These are phyloP conservation scores for Paratrypauchen microcephalus DNA, from an alignment of 2,797 vertebrate species.

Conservation along the genomic window DNA sequence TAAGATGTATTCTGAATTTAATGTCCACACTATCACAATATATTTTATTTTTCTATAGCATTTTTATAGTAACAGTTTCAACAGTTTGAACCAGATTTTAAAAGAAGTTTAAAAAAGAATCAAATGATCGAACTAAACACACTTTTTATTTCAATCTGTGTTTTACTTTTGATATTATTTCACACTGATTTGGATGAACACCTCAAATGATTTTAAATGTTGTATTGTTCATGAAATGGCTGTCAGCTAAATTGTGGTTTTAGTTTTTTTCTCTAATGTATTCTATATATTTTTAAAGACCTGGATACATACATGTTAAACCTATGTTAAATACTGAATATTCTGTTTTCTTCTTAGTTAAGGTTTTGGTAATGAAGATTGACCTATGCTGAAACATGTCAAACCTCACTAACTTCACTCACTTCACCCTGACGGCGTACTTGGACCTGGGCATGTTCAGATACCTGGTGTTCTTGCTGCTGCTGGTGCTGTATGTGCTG, in stretches of 20 bases:
- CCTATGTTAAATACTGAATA: no score
- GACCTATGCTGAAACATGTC: neutral
- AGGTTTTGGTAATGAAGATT: neutral
- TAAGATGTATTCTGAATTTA: no score
- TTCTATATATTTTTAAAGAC: no score
- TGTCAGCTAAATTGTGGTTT: neutral
- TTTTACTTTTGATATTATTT: neutral
- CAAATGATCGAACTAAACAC: no score
- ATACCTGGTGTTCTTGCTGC: slow-evolving; percentile 2
- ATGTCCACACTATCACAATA: no score
- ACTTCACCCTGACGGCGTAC: slow-evolving; percentile 9
- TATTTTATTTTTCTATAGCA: no score
- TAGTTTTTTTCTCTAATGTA: no score
- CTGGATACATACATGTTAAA: no score
- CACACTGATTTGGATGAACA: neutral
- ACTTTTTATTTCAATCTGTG: neutral
- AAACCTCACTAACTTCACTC: neutral
- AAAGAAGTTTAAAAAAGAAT: no score
- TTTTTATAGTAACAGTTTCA: no score
- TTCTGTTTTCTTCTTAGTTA: no score
- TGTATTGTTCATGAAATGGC: neutral
- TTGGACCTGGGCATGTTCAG: neutral
- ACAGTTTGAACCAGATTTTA: no score
- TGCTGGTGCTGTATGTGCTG: neutral
- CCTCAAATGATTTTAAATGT: neutral